These are phyloP conservation scores for Platyscapa corneri DNA, from an alignment of 1,140 invertebrate species.

Conservation along the genomic window DNA sequence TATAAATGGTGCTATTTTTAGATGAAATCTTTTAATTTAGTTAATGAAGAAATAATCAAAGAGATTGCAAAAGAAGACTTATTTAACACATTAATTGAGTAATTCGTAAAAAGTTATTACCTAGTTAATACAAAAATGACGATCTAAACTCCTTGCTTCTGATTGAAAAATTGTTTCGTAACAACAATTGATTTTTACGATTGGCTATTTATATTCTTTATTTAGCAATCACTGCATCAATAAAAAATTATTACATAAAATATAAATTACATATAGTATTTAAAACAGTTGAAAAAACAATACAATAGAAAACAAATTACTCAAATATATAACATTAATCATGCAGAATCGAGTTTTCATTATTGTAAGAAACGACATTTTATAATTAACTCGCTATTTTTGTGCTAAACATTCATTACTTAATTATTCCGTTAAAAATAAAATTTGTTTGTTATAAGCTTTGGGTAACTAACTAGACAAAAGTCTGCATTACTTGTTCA, in stretches of 20 bases:
- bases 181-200: background rate
- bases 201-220: background rate
- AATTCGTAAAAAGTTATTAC: background rate
- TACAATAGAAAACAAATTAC: background rate
- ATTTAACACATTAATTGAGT: background rate
- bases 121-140: no score
- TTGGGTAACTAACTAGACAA: background rate
- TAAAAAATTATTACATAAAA: background rate
- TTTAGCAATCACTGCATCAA: background rate
- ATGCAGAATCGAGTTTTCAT: background rate
- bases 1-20: no score
- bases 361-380: background rate
- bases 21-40: no score
- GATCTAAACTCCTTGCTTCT: no score
- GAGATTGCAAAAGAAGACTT: no score
- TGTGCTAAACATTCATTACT: no score
- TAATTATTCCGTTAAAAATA: background rate
- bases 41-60: no score
- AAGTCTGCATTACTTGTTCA: background rate
- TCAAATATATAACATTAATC: background rate
- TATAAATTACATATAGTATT: background rate
- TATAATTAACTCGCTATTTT: no score
- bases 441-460: background rate
- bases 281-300: background rate
- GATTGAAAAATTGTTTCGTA: background rate